phyloP scores from a whole-genome alignment of 2,888 invertebrate species.

The Crepidodera aurea region DNA sequence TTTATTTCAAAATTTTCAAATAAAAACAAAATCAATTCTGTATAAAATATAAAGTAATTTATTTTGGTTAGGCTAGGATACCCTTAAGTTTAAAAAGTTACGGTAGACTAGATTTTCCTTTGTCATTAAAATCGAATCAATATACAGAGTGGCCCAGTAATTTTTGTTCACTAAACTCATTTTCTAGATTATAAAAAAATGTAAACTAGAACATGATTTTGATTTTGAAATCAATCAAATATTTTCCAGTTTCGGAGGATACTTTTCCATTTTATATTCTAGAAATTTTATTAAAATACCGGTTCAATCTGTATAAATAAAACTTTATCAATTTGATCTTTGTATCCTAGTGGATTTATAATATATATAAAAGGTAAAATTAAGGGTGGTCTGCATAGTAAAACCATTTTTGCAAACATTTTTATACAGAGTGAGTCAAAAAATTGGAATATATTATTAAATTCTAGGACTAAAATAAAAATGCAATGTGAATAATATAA shows the following conservation, averaged over 20 bases:
- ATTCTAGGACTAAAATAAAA: too few species aligned
- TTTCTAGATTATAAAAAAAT: background rate
- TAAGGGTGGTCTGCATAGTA: conserved; percentile 18
- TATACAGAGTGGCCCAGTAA: conserved; percentile 5
- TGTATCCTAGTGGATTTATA: conserved; percentile 16
- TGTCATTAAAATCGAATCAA: conserved; percentile 16
- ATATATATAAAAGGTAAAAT: conserved; percentile 14
- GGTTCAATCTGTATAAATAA: conserved; percentile 1
- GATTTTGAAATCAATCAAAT: background rate
- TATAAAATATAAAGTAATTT: conserved; percentile 36
- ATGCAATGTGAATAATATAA: too few species aligned
- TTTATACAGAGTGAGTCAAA: conserved; percentile 3
- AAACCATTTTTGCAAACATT: background rate
- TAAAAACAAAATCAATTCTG: conserved; percentile 30
- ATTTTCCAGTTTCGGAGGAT: background rate
- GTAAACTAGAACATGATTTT: background rate
- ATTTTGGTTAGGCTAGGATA: conserved; percentile 30
- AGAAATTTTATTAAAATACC: background rate
- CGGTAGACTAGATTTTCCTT: conserved; percentile 7
- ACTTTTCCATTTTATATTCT: background rate
- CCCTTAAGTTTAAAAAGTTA: conserved; percentile 5
- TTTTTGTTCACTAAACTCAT: background rate
- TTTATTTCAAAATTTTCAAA: conserved; percentile 39
- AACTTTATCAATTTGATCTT: conserved; percentile 1
- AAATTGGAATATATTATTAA: background rate